Conservation (phyloP, 2,888 invertebrate species). For the Tanypteryx hageni region DNA sequence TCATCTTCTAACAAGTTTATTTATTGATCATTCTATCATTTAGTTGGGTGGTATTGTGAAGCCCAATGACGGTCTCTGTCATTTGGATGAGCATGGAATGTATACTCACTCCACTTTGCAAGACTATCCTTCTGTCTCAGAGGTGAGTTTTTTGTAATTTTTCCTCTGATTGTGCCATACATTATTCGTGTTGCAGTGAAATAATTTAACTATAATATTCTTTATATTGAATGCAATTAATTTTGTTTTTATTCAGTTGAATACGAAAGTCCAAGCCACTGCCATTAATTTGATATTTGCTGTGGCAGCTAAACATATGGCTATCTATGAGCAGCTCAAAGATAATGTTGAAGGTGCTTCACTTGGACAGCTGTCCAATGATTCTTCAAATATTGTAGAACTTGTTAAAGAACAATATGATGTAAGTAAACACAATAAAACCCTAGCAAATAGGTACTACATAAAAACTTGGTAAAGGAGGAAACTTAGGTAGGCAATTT, state of each 20-base stretch:
- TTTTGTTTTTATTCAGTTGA: slow-evolving; percentile 71
- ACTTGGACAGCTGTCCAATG: slow-evolving; percentile 91
- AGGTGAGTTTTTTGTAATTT: slow-evolving; percentile 74
- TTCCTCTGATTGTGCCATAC: neutral
- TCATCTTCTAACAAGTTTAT: no score
- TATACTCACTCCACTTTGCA: slow-evolving; percentile 91
- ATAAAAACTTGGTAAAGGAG: no score
- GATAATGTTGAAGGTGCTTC: slow-evolving; percentile 95
- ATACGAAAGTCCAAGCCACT: slow-evolving; percentile 88
- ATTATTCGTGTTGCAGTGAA: neutral
- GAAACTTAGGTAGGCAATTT: no score
- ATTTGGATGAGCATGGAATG: slow-evolving; percentile 83
- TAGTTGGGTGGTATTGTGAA: slow-evolving; percentile 93
- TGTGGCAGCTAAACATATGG: slow-evolving; percentile 90
- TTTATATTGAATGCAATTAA: no score
- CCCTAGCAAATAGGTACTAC: no score
- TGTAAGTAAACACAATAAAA: slow-evolving; percentile 76
- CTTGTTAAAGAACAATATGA: slow-evolving; percentile 94
- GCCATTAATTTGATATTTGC: slow-evolving; percentile 98
- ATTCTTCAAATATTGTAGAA: slow-evolving; percentile 97
- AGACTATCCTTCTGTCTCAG: slow-evolving; percentile 99
- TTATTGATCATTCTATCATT: slow-evolving; percentile 69
- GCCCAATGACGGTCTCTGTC: slow-evolving; percentile 95
- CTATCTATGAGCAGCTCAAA: slow-evolving; percentile 89
- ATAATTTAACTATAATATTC: neutral